Base-by-base conservation (phyloP, 2,113 vertebrate genomes). In the Neopipo cinnamomea region DNA sequence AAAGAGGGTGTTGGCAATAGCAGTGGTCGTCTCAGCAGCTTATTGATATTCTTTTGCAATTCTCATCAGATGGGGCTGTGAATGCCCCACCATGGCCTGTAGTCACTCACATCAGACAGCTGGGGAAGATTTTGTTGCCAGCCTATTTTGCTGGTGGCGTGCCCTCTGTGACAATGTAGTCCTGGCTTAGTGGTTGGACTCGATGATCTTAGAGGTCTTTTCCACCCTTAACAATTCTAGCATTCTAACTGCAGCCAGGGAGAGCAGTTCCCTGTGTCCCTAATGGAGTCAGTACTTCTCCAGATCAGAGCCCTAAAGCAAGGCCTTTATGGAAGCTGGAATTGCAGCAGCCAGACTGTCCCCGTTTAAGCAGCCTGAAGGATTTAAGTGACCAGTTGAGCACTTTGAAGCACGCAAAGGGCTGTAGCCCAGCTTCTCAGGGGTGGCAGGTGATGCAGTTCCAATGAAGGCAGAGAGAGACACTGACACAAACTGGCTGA, bases 1-100 rank as follows among this genome's bases (percentile, higher is more conserved):
- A 80, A 82, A 82, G 52, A 90, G 47, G 49, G n/a, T 91, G 65
- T 49, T 94, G 61, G 80, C n/a, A 75, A 62, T 5, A 68, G 63
- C 52, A n/a, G 49, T 58, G 85, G 74, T 50, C 1, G 3, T 62
- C 63, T 74, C 62, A 46, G 76, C 41, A 39, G 11, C 8, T 84
- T 31, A 66, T 20, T 88, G 88, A 68, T 88, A 68, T 39, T 74
- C 65, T 71, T 84, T 46, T 41, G 31, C 58, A 56, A 9, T 59
- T 90, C 77, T 75, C 35, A 73, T 35, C 30, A 28, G 82, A 78
- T 1, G 3, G n/a, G 30, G 41, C 35, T 0, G 1, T 23, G 30
- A 3, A 0, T 66, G 42, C 30, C 21, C 63, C 44, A 4, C 21
- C 59, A 20, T 17, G 0, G 31, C 31, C 61, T 44, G 41, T 14